Conservation (phyloP, 2,113 vertebrate genomes). For the Noturus placidus region DNA sequence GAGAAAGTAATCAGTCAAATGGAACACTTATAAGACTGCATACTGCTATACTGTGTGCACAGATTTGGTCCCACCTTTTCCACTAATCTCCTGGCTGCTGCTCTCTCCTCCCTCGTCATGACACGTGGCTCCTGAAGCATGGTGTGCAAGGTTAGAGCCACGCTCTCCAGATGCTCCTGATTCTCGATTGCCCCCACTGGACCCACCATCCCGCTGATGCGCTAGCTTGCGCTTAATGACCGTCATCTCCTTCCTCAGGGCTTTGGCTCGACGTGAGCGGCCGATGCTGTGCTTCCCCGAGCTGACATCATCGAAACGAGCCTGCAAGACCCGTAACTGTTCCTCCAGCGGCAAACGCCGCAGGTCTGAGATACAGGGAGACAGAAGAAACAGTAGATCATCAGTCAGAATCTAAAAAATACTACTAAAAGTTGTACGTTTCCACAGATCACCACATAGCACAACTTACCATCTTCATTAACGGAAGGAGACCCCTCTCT, state of each 20-base stretch:
- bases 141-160: conserved; percentile 66
- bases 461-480: conserved; percentile 70
- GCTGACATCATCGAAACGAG: conserved; percentile 84
- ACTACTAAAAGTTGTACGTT: no score
- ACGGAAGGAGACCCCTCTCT: conserved; percentile 65
- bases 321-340: conserved; percentile 88
- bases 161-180: conserved; percentile 65
- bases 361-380: conserved; percentile 69
- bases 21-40: neutral
- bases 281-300: conserved; percentile 91
- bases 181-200: conserved; percentile 72
- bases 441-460: neutral
- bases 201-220: conserved; percentile 83
- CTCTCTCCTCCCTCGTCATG: conserved; percentile 94
- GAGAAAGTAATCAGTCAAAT: neutral
- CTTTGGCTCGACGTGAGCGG: conserved; percentile 89
- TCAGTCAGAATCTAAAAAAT: neutral
- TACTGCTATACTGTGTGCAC: neutral
- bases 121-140: conserved; percentile 73
- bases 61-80: conserved; percentile 65
- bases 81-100: conserved; percentile 94
- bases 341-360: conserved; percentile 88
- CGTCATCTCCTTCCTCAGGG: conserved; percentile 94
- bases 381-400: neutral
- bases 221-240: conserved; percentile 90